phyloP scores from a whole-genome alignment of 2,888 invertebrate species.

The Diachrysia chrysitis region DNA sequence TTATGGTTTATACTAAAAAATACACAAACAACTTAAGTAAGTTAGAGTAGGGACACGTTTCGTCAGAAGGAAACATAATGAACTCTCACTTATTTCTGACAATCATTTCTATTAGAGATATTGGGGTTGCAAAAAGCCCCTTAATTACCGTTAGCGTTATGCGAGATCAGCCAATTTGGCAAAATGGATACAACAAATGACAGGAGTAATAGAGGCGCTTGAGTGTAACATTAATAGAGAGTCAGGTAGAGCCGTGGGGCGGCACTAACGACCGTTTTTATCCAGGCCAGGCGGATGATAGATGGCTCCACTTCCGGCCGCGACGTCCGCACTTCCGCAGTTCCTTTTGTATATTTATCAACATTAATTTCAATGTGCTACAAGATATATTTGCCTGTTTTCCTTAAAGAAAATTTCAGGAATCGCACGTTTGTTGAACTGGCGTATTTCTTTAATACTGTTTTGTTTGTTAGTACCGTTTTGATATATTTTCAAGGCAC shows the following conservation, averaged over 20 bases:
- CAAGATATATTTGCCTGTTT: conserved; percentile 73
- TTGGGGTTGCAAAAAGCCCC: conserved; percentile 62
- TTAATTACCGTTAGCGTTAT: conserved; percentile 68
- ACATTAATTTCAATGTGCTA: conserved; percentile 85
- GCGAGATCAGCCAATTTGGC: conserved; percentile 86
- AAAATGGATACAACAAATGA: conserved; percentile 89
- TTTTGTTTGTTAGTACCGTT: conserved; percentile 14
- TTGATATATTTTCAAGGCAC: not conserved
- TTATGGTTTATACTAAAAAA: not conserved
- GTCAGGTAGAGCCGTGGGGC: conserved; percentile 78
- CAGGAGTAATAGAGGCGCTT: conserved; percentile 87
- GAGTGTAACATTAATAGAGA: conserved; percentile 88
- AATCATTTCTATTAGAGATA: conserved; percentile 56
- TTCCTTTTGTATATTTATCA: conserved; percentile 86
- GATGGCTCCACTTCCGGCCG: conserved; percentile 85
- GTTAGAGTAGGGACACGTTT: not conserved
- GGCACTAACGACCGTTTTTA: conserved; percentile 88
- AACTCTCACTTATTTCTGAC: conserved; percentile 37
- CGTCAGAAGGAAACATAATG: conserved; percentile 23
- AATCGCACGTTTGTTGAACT: conserved; percentile 19
- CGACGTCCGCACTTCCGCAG: conserved; percentile 82
- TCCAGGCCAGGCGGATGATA: conserved; percentile 88
- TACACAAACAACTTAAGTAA: not conserved
- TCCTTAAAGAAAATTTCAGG: conserved; percentile 52
- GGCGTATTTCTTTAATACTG: conserved; percentile 29